These are phyloP conservation scores for Petrolisthes cinctipes DNA, from an alignment of 2,888 invertebrate species.

Conservation along the genomic window DNA sequence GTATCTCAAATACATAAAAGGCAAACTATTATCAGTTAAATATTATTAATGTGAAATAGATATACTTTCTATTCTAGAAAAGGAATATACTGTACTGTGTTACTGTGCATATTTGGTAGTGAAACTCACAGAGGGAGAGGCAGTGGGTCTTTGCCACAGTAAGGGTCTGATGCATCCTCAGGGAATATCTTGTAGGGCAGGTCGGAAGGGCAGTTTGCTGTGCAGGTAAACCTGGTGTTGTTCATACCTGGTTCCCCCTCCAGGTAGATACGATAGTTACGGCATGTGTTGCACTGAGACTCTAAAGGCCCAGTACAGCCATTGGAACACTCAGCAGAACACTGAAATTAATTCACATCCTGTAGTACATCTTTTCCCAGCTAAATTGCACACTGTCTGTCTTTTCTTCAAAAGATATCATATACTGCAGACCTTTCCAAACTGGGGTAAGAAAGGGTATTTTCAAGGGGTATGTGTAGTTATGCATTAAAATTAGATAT, in stretches of 20 bases:
- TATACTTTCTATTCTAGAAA: too few relatives aligned
- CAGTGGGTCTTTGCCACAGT: slow-evolving; percentile 78
- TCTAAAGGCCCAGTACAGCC: slow-evolving; percentile 85
- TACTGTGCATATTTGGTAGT: not conserved
- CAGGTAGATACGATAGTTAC: slow-evolving; percentile 80
- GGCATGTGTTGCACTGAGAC: slow-evolving; percentile 82
- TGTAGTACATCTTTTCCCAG: too few relatives aligned
- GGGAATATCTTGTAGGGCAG: slow-evolving; percentile 84
- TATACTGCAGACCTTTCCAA: too few relatives aligned
- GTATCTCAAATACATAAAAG: too few relatives aligned
- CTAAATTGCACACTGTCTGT: too few relatives aligned
- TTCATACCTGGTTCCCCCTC: slow-evolving; percentile 70
- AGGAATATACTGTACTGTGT: too few relatives aligned
- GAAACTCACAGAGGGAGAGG: slow-evolving; percentile 50
- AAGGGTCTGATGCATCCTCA: slow-evolving; percentile 79
- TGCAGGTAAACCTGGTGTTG: slow-evolving; percentile 85
- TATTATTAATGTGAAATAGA: too few relatives aligned
- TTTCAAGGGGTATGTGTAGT: not conserved
- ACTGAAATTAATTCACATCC: slow-evolving; percentile 67
- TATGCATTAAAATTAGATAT: too few relatives aligned
- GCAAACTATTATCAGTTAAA: too few relatives aligned
- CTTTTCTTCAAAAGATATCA: too few relatives aligned
- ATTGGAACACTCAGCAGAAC: slow-evolving; percentile 81
- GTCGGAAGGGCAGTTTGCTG: slow-evolving; percentile 83
- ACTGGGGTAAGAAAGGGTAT: too few relatives aligned